These are phyloP conservation scores for Saccostrea echinata DNA, from an alignment of 1,140 invertebrate genomes.

Conservation along the genomic window DNA sequence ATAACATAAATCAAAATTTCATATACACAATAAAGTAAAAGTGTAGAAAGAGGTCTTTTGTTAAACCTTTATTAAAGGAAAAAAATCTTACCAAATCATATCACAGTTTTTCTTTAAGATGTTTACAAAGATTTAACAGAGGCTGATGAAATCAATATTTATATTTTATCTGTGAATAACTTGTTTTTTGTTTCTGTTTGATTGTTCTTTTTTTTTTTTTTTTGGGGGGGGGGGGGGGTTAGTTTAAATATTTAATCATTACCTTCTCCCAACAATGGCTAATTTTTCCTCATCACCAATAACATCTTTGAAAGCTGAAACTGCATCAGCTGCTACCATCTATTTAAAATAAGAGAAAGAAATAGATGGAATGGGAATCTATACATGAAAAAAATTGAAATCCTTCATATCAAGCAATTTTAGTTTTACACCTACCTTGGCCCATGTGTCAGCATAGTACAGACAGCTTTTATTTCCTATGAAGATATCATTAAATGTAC, in stretches of 20 bases:
- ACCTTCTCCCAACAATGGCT: constrained; percentile 7
- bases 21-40: too few relatives aligned
- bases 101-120: too few relatives aligned
- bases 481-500: constrained; percentile 24
- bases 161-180: too few relatives aligned
- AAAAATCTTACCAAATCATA: too few relatives aligned
- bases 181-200: too few relatives aligned
- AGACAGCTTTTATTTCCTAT: neutral
- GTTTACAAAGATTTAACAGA: too few relatives aligned
- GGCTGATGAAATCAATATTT: too few relatives aligned
- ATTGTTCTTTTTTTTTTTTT: too few relatives aligned
- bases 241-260: neutral
- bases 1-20: too few relatives aligned
- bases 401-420: neutral
- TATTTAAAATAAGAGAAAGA: neutral
- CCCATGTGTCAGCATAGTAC: neutral
- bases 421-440: neutral
- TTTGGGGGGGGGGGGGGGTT: too few relatives aligned
- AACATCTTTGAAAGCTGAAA: constrained; percentile 22
- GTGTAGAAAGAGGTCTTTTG: too few relatives aligned
- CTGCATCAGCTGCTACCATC: constrained; percentile 25
- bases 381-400: neutral
- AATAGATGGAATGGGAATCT: neutral
- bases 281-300: neutral
- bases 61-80: too few relatives aligned